Conservation (phyloP, 2,113 vertebrate species). For the Uropsilus gracilis region DNA sequence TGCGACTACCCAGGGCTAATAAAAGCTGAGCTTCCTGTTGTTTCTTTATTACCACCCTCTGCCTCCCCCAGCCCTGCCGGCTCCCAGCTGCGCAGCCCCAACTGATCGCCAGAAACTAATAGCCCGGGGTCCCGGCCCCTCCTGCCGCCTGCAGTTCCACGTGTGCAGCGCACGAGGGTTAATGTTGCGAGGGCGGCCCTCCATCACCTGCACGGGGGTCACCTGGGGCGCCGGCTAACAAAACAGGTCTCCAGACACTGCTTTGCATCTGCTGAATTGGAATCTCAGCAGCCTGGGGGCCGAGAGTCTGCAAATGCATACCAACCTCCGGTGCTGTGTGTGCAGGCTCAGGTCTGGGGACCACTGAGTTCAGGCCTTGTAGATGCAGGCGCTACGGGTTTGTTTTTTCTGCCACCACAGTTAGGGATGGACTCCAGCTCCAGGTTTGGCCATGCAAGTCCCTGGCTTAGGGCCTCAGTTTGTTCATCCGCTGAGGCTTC, state of each 20-base stretch:
- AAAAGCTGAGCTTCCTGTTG: conserved; percentile 82
- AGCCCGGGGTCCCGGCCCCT: background rate
- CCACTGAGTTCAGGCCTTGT: background rate
- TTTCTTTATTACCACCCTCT: conserved; percentile 72
- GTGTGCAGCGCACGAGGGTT: background rate
- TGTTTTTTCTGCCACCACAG: background rate
- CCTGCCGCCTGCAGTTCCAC: background rate
- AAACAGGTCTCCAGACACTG: background rate
- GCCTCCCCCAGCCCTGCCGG: conserved; percentile 66
- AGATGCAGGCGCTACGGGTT: background rate
- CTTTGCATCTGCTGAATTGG: conserved; percentile 8
- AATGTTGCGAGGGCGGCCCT: background rate
- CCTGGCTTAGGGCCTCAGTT: background rate
- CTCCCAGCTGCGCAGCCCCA: conserved; percentile 76
- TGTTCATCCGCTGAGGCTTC: background rate
- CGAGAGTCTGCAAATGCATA: background rate
- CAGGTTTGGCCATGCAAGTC: background rate
- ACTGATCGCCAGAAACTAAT: conserved; percentile 56
- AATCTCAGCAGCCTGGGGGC: background rate
- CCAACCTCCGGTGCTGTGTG: background rate
- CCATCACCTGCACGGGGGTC: background rate
- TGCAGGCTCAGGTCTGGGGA: background rate
- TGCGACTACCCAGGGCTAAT: conserved; percentile 78
- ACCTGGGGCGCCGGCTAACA: background rate
- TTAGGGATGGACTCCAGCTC: background rate